Conservation (phyloP, 1,140 invertebrate genomes). For the Drosophila malerkotliana region DNA sequence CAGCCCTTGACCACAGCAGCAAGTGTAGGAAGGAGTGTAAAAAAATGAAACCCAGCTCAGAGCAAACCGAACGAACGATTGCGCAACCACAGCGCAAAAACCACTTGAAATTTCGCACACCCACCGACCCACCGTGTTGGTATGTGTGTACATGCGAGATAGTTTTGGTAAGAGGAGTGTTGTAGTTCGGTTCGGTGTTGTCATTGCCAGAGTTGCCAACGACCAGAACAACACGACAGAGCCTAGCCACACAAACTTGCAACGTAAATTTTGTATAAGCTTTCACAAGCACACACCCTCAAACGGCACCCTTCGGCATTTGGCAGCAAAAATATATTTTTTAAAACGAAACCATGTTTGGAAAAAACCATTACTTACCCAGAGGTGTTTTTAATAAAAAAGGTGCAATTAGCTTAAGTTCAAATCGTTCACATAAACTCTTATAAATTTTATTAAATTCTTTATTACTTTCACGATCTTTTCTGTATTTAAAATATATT, state of each 20-base stretch:
- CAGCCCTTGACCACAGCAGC: constrained; percentile 76
- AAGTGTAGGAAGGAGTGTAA: constrained; percentile 38
- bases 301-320: constrained; percentile 50
- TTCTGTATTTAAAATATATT: too few species aligned
- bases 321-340: constrained; percentile 58
- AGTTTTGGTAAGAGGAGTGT: constrained; percentile 24
- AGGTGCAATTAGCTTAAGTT: neutral
- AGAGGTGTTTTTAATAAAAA: neutral
- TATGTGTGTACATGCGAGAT: constrained; percentile 14
- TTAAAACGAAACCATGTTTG: constrained; percentile 8
- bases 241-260: constrained; percentile 52
- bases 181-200: constrained; percentile 59
- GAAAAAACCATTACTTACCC: neutral
- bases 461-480: too few species aligned
- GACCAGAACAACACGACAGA: constrained; percentile 40
- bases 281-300: constrained; percentile 45
- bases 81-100: constrained; percentile 77
- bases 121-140: constrained; percentile 7
- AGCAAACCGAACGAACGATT: constrained; percentile 57
- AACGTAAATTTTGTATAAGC: constrained; percentile 64
- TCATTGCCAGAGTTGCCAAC: constrained; percentile 69
- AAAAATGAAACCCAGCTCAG: constrained; percentile 38
- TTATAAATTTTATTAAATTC: too few species aligned
- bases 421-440: neutral
- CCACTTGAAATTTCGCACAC: constrained; percentile 70